phyloP scores from a whole-genome alignment of 2,888 invertebrate species.

The Ferdinandea cuprea region DNA sequence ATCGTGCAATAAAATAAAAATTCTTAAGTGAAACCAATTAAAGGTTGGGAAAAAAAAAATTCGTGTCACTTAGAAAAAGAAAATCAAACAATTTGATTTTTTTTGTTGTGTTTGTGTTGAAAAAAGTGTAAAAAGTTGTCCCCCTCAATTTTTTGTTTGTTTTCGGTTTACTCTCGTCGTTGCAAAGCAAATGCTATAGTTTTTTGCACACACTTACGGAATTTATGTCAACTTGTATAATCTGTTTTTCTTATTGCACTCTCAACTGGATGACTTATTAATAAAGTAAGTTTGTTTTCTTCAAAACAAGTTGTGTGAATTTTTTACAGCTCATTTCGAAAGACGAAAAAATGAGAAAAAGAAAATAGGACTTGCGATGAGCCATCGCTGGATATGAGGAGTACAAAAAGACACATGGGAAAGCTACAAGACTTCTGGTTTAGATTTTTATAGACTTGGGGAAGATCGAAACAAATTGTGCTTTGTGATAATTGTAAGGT shows the following conservation, averaged over 20 bases:
- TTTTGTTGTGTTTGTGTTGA: conserved; percentile 25
- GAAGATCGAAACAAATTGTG: no score
- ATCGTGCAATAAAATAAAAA: conserved; percentile 18
- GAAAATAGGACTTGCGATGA: no score
- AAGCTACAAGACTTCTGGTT: no score
- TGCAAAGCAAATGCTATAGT: conserved; percentile 28
- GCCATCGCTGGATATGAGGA: no score
- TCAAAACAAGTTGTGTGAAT: conserved; percentile 43
- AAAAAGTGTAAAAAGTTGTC: conserved; percentile 27
- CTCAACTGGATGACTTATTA: conserved; percentile 46
- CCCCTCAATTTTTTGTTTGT: conserved; percentile 13
- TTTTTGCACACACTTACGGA: conserved; percentile 52
- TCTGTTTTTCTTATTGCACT: conserved; percentile 39
- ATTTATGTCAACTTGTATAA: conserved; percentile 59
- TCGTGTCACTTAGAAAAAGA: conserved; percentile 54
- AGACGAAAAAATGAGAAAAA: conserved; percentile 3
- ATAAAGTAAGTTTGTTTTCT: conserved; percentile 61
- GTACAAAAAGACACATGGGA: no score
- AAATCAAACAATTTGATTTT: conserved; percentile 16
- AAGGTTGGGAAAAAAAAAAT: conserved; percentile 30
- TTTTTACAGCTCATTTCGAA: conserved; percentile 33
- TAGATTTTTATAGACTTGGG: no score
- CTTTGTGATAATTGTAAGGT: no score
- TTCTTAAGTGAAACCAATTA: conserved; percentile 53
- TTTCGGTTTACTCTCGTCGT: conserved; percentile 13